Conservation (phyloP, 1,140 invertebrate species). For the Drosophila sucinea region DNA sequence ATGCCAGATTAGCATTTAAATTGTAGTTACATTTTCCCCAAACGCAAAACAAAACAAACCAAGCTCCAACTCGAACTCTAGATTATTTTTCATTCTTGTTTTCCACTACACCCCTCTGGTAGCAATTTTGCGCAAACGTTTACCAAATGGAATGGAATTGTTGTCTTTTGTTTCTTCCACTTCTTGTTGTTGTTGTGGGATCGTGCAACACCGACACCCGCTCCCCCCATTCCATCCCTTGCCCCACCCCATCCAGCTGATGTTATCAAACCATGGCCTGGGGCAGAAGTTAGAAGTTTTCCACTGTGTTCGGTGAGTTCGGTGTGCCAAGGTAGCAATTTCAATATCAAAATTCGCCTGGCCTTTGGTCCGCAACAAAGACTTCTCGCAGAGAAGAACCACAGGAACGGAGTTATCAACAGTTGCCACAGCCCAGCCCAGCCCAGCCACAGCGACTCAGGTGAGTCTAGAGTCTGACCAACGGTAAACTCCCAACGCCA, state of each 20-base stretch:
- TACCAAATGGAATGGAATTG: slow-evolving; percentile 80
- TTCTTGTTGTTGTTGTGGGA: slow-evolving; percentile 50
- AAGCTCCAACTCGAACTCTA: slow-evolving; percentile 52
- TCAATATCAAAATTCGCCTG: slow-evolving; percentile 76
- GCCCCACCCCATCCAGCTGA: slow-evolving; percentile 39
- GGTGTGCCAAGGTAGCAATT: slow-evolving; percentile 72
- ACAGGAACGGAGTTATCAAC: slow-evolving; percentile 38
- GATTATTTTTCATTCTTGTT: slow-evolving; percentile 75
- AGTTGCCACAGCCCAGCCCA: slow-evolving; percentile 16
- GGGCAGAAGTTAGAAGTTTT: slow-evolving; percentile 72
- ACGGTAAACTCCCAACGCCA: slow-evolving; percentile 52
- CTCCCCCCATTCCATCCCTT: slow-evolving; percentile 7
- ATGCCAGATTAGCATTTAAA: slow-evolving; percentile 80
- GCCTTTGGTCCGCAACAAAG: slow-evolving; percentile 66
- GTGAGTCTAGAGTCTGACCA: slow-evolving; percentile 55
- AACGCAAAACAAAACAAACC: slow-evolving; percentile 42
- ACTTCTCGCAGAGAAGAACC: slow-evolving; percentile 39
- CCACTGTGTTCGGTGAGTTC: slow-evolving; percentile 33
- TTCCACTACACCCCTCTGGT: slow-evolving; percentile 46
- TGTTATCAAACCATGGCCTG: slow-evolving; percentile 67
- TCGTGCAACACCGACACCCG: slow-evolving; percentile 22
- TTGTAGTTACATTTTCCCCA: slow-evolving; percentile 77
- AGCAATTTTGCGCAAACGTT: slow-evolving; percentile 57
- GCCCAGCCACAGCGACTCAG: slow-evolving; percentile 18
- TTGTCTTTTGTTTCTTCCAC: slow-evolving; percentile 61